Evolutionary conservation across 1,140 invertebrate genomes (phyloP), one percentile per base, ranked within the genome.

Genomic region (Heliconius eleuchia): DNA sequence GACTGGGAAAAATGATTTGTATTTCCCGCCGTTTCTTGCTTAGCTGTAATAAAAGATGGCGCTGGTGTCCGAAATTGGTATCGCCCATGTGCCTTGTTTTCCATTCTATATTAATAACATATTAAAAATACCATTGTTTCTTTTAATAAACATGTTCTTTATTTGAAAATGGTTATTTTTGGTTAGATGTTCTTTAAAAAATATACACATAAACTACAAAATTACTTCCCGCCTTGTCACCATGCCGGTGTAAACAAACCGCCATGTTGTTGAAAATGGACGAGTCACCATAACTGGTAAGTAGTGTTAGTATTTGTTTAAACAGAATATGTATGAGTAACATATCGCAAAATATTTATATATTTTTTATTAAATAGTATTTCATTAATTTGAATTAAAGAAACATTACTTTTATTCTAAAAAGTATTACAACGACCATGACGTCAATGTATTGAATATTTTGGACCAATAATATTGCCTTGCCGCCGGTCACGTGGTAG

Each of bases 211-310:
- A 88, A 86, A 78, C 83, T 66, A 71, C 70, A 79, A 80, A 88
- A 92, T 77, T 85, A 86, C 87, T 93, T 93, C 90, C 89, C 92
- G 93, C 91, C 88, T 92, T 89, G 88, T 93, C 89, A 16, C 42
- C 42, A 91, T 91, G 92, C 94, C 94, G 94, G 94, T 95, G 94
- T 95, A 95, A 95, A 95, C 94, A 95, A 95, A 95, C 93, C 93
- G 93, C 94, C 94, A 95, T 95, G 89, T 95, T 95, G 93, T 92
- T 89, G 86, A 89, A 88, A 91, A 87, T 87, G 82, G 84, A 88
- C 82, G 86, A 88, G 74, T 83, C 79, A 81, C 82, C 83, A 60
- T 82, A 84, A 82, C 77, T 66, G 84, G 88, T 88, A 90, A 89
- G 86, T 86, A 30, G 2, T 34, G 16, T 19, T 34, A 30, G 6